Conservation (phyloP, 2,113 vertebrate species). For the Dendropsophus ebraccatus region DNA sequence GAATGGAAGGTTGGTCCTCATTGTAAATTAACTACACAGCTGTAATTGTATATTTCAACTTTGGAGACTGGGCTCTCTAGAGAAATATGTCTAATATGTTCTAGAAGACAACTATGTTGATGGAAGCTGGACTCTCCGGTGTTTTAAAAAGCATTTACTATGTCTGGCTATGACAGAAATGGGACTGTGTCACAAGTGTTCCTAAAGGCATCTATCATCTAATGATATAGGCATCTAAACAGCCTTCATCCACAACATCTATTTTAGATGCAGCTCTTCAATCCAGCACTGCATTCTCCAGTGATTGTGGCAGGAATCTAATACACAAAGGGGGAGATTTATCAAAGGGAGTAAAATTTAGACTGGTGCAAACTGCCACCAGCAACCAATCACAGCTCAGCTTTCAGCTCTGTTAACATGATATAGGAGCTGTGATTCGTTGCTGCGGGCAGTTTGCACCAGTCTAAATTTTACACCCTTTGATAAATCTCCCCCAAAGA, state of each 20-base stretch:
- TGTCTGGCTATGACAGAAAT: neutral
- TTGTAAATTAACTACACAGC: slow-evolving; percentile 27
- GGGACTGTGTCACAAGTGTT: neutral
- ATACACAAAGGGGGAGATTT: too few species aligned
- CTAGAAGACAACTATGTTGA: neutral
- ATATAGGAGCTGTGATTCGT: too few species aligned
- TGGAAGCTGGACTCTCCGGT: neutral
- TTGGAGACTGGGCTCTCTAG: slow-evolving; percentile 11
- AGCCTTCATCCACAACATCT: too few species aligned
- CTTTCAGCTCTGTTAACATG: too few species aligned
- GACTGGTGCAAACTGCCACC: too few species aligned
- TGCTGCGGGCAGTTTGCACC: too few species aligned
- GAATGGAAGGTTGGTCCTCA: neutral
- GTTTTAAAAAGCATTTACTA: neutral
- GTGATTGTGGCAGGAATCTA: neutral
- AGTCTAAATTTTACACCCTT: too few species aligned
- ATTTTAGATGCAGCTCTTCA: neutral
- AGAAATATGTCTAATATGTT: neutral
- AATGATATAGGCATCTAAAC: neutral
- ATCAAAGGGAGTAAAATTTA: too few species aligned
- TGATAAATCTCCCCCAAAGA: too few species aligned
- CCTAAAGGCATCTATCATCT: neutral
- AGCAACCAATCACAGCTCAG: too few species aligned
- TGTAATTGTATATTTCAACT: neutral
- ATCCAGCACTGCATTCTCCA: too few species aligned